Base-by-base conservation (phyloP, 2,113 vertebrate genomes). In the Elgaria multicarinata region DNA sequence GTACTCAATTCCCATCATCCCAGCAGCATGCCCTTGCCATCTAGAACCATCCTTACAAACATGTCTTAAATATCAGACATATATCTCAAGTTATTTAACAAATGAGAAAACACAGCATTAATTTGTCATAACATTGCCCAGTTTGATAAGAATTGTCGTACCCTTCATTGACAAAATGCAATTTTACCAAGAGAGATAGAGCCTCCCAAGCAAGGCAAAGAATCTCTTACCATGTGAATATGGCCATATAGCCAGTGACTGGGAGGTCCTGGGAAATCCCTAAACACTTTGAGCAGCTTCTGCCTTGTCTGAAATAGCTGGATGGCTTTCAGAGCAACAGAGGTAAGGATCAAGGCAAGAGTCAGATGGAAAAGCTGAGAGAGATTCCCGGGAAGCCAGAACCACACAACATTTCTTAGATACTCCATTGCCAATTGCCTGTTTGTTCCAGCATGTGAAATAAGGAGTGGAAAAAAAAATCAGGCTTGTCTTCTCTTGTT, bases 161-260 rank as follows among this genome's bases (percentile, higher is more conserved):
- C 36, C 20, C 18, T 22, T 75, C 42, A 14, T 42, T 55, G 8
- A 55, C 53, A 55, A 55, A 55, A 55, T 55, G 53, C 53, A 55
- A 55, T 55, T 58, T 58, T 58, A 58, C 13, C 6, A 58, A 58
- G 55, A 58, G 12, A 58, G 55, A n/a, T n/a, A 36, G 9, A 71
- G 31, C 6, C 33, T 71, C 9, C 28, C 31, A 71, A 9, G 8
- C 31, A 12, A 53, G 18, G 53, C 28, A 14, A 79, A 28, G 42
- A 5, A 44, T 62, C 84, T 53, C 94, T 94, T 97, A 98, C 97
- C 96, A 96, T 91, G 20, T 89, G 93, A 16, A 93, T 93, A 87
- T 98, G 96, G 5, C 97, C 97, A 18, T 96, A 95, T 2, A 97
- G 90, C 96, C 96, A 97, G 89, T 97, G 97, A 39, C 66, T 91